Evolutionary conservation across 2,888 invertebrate species (phyloP), one percentile per base, ranked within the genome.

Genomic region (Camponotus fellah): DNA sequence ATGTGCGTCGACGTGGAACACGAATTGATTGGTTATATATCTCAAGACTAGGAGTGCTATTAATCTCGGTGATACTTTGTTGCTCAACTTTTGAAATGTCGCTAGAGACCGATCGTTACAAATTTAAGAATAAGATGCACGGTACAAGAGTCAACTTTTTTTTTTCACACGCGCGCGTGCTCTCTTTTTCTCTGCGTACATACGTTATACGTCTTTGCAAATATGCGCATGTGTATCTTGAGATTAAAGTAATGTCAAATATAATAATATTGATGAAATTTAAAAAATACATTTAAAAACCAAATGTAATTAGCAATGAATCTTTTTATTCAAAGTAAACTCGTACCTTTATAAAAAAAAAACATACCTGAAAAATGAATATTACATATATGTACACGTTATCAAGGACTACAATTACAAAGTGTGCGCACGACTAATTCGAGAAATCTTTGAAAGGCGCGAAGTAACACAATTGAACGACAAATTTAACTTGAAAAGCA

Each of bases 41-140:
- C 76, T 75, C 64, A 60, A 60, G 71, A 60, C 60, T 60, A 17
- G 46, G 56, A 26, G 4, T 34, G 60, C 46, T 60, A 71, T 80
- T 80, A 80, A 80, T 80, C 71, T 69, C 37, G 37, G 56, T 40
- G 12, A 46, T 46, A 80, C 60, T 71, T 80, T 4, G 46, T 71
- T 69, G 46, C 60, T 60, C 37, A 71, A 80, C 71, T 80, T 80
- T 71, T 26, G 46, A 71, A 60, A 71, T 71, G 49, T 34, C 69
- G 34, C 21, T 43, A 56, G 68, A 49, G 21, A 58, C 10, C 34
- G 43, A 46, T 12, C n/a, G 17, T 3, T 26, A 46, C n/a, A 26
- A 26, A 60, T 69, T 60, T 49, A 37, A 10, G 46, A 10, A 69
- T 26, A 60, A 80, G 46, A 71, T 53, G 49, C n/a, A 26, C 37